Evolutionary conservation across 2,888 invertebrate genomes (phyloP).

Genomic region (Pristionchus arcanus): DNA sequence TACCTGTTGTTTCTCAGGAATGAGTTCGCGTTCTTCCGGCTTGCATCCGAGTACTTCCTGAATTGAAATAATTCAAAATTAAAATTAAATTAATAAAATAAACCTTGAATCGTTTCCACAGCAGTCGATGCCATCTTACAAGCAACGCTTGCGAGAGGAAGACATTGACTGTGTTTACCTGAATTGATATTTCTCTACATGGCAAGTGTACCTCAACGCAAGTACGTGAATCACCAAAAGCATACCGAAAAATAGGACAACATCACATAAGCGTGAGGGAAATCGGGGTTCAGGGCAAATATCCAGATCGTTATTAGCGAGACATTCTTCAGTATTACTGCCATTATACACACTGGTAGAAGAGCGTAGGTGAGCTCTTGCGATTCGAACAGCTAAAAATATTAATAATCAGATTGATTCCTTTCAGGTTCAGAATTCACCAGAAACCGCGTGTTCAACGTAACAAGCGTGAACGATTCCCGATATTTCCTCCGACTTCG

Average conservation of each 20-base stretch:
- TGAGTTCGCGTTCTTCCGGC: not conserved
- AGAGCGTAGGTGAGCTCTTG: constrained; percentile 33
- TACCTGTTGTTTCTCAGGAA: not conserved
- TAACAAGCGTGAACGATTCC: not conserved
- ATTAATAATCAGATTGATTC: too few relatives aligned
- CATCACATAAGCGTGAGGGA: not conserved
- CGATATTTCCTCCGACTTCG: not conserved
- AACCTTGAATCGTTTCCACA: constrained; percentile 29
- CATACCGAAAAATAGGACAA: not conserved
- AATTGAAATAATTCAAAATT: not conserved
- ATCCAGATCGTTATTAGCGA: not conserved
- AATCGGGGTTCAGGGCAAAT: not conserved
- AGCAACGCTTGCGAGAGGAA: not conserved
- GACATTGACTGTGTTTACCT: constrained; percentile 19
- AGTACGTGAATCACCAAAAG: too few relatives aligned
- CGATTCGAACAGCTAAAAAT: constrained; percentile 12
- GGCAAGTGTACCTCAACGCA: too few relatives aligned
- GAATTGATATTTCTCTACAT: too few relatives aligned
- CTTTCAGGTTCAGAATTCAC: not conserved
- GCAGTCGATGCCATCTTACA: not conserved
- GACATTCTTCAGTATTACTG: constrained; percentile 3
- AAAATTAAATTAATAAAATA: not conserved
- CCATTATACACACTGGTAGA: constrained; percentile 12
- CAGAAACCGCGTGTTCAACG: not conserved
- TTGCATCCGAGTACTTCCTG: constrained; percentile 8